Evolutionary conservation across 2,797 vertebrate species (phyloP).

Genomic region (Darevskia nairensis): DNA sequence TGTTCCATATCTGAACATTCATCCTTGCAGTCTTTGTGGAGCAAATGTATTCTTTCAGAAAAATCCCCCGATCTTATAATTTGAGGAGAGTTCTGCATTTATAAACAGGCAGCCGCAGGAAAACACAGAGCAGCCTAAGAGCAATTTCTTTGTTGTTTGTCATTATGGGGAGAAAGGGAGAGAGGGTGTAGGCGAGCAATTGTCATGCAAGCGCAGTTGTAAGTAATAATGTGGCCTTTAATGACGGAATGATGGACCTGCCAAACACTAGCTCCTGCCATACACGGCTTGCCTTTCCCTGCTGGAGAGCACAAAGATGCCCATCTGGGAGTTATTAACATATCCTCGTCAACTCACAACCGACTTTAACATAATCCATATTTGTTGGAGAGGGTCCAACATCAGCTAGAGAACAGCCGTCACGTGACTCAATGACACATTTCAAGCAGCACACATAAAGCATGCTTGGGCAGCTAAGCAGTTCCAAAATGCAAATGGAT

Average conservation of each 20-base stretch:
- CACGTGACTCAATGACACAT: conserved; percentile 93
- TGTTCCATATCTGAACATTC: neutral
- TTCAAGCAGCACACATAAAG: conserved; percentile 88
- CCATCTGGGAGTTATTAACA: conserved; percentile 99
- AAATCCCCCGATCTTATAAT: conserved; percentile 27
- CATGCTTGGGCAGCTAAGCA: conserved; percentile 98
- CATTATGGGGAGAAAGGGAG: conserved; percentile 72
- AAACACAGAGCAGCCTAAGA: conserved; percentile 55
- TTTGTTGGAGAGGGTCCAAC: conserved; percentile 98
- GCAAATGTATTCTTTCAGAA: conserved; percentile 12
- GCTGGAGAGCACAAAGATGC: conserved; percentile 87
- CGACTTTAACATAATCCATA: conserved; percentile 99
- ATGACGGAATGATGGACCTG: conserved; percentile 99
- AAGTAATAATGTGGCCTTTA: conserved; percentile 99
- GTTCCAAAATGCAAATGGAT: conserved; percentile 96
- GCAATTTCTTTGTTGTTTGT: conserved; percentile 59
- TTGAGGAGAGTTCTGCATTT: neutral
- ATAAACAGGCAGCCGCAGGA: conserved; percentile 21
- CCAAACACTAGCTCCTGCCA: conserved; percentile 95
- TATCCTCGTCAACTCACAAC: conserved; percentile 97
- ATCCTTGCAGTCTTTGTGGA: neutral
- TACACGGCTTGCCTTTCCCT: conserved; percentile 90
- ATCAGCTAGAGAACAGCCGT: conserved; percentile 87
- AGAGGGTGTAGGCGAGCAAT: conserved; percentile 85
- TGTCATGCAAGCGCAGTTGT: conserved; percentile 98